Base-by-base conservation (phyloP, 2,113 vertebrate genomes). In the Sterrhoptilus dennistouni region DNA sequence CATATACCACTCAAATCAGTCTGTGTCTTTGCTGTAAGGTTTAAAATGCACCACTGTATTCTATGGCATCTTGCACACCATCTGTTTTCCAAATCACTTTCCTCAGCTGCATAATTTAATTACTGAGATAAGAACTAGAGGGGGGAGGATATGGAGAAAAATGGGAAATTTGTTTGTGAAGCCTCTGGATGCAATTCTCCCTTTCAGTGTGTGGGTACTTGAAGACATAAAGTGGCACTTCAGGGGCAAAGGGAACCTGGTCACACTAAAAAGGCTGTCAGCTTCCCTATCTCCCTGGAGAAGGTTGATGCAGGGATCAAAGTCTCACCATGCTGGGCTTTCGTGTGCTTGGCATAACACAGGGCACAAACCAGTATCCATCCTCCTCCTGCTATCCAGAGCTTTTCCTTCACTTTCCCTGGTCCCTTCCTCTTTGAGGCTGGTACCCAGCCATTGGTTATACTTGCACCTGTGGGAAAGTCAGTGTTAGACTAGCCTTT, bases 41-140 rank as follows among this genome's bases (percentile, higher is more conserved):
- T 91, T 76, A 64, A 91, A 89, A 91, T 74, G 49, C 88, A 74
- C 54, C 59, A 36, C 60, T 74, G 64, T 70, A 94, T 90, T 90
- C 78, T 86, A 63, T n/a, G 92, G 50, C 90, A 90, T 90, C 65
- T 93, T 93, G 77, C 36, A 49, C 57, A 50, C 87, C 93, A 96
- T 97, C 94, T 97, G 97, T 82, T 97, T 95, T 94, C 95, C 77
- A 90, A 95, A 93, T 87, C 85, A 75, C 77, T 95, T 91, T 87
- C 86, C 61, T 91, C 59, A 83, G 80, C 80, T 89, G 81, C 50
- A 83, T 94, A 92, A 92, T 97, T 95, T 95, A 95, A 95, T 97
- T 95, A 92, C 66, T 2, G 10, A 89, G 69, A 68, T 80, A 92
- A 84, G 65, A 84, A 74, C 45, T 16, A 60, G 71, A 47, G 33